These are phyloP conservation scores for Thyatira batis DNA, from an alignment of 2,888 invertebrate species.

Conservation along the genomic window DNA sequence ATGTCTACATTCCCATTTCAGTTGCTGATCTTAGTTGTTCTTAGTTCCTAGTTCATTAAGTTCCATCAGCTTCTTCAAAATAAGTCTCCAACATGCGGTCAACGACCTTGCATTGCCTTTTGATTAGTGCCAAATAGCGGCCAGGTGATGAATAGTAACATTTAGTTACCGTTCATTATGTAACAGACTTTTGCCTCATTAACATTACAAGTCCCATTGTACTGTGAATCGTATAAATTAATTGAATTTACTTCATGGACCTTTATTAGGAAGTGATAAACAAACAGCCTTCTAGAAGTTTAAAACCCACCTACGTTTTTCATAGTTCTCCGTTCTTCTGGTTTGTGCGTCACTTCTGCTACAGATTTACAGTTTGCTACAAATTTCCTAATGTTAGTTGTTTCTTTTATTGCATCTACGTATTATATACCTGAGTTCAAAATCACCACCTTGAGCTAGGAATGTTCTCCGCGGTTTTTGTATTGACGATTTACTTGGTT, in stretches of 20 bases:
- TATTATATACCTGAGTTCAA: background rate
- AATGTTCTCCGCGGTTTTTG: background rate
- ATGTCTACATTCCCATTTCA: background rate
- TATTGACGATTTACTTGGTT: background rate
- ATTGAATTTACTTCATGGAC: background rate
- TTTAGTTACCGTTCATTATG: constrained; percentile 1
- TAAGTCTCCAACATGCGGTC: constrained; percentile 30
- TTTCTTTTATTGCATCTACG: background rate
- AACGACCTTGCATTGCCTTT: constrained; percentile 33
- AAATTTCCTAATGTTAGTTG: too few relatives aligned
- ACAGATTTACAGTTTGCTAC: background rate
- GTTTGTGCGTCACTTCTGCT: background rate
- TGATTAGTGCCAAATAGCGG: constrained; percentile 31
- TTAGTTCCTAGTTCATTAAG: constrained; percentile 9
- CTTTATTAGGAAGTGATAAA: background rate
- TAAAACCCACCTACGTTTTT: background rate
- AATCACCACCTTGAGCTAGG: constrained; percentile 1
- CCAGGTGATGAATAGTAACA: constrained; percentile 25
- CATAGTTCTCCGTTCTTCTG: background rate
- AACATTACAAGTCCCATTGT: constrained; percentile 7
- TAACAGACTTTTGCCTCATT: constrained; percentile 14
- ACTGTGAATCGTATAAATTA: background rate
- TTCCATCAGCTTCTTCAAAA: constrained; percentile 28
- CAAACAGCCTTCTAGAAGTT: background rate
- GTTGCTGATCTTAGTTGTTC: background rate